Percentiles rank a stretch among this genome's conserved stretches.
These are phyloP conservation scores for Microctonus brassicae DNA, from an alignment of 2,888 invertebrate genomes.

Conservation along the genomic window DNA sequence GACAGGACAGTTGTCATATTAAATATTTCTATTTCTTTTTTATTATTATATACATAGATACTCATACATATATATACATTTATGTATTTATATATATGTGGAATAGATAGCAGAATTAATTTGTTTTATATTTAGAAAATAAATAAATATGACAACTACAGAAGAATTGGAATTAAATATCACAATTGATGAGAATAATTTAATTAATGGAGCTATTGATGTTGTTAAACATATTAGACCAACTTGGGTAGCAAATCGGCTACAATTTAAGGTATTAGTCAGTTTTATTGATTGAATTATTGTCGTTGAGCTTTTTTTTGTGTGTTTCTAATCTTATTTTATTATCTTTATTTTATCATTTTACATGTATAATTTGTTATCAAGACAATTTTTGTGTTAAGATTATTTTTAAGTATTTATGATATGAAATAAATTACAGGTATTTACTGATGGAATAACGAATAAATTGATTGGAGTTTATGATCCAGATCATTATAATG, in stretches of 20 bases:
- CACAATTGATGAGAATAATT: constrained; percentile 77
- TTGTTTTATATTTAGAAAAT: too few species aligned
- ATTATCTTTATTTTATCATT: not conserved
- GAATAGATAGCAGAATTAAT: too few species aligned
- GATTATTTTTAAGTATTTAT: too few species aligned
- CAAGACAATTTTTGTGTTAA: too few species aligned
- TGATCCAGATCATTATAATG: constrained; percentile 70
- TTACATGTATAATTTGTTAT: not conserved
- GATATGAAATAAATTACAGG: constrained; percentile 71
- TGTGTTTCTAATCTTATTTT: not conserved
- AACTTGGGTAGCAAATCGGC: constrained; percentile 76
- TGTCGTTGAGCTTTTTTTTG: not conserved
- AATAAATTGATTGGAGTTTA: constrained; percentile 86
- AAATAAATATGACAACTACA: constrained; percentile 47
- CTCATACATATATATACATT: too few species aligned
- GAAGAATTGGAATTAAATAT: constrained; percentile 72
- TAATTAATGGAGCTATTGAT: constrained; percentile 77
- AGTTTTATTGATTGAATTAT: not conserved
- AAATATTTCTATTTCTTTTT: not conserved
- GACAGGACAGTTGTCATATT: not conserved
- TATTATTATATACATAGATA: too few species aligned
- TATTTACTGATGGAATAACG: constrained; percentile 94
- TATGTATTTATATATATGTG: too few species aligned
- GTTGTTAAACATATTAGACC: constrained; percentile 80
- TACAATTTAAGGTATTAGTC: constrained; percentile 82